Evolutionary conservation across 2,113 vertebrate genomes (phyloP), one percentile per base, ranked within the genome.

Genomic region (Athene noctua): DNA sequence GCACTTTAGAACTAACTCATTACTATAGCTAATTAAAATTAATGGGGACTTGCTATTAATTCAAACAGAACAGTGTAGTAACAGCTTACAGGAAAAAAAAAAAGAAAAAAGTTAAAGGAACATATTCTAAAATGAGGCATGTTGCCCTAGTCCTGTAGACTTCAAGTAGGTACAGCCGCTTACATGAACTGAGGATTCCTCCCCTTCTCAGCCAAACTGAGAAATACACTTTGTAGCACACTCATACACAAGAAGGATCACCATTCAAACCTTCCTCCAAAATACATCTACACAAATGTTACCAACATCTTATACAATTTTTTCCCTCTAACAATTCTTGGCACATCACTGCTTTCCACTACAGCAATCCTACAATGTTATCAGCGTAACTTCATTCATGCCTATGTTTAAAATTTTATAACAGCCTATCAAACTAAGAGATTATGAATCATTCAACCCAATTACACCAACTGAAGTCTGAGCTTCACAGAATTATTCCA

Each of bases 21-120:
- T 77, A 79, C 81, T 73, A 74, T 4, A 67, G n/a, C 21, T 96
- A 91, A 97, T 95, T 95, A 91, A 96, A 96, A 96, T 92, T 83
- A 95, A 88, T 85, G n/a, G n/a, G 0, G 58, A 89, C 59, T 97
- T 85, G 81, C 55, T 47, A 86, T 78, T 75, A 85, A 78, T 93
- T 96, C 54, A 58, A 94, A 92, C 23, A 93, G 52, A 94, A 90
- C 29, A 67, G 15, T 40, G 47, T 27, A 59, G 51, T 75, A 94
- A 87, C 40, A 63, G 42, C 42, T 92, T 58, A 68, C 18, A 84
- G 23, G 2, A 57, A n/a, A 58, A 36, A 6, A 13, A 66, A 47
- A 38, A 27, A 47, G 19, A 57, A 82, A 42, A 72, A 66, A 25
- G 12, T 66, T 62, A 54, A 82, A 68, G 42, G 30, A 27, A 59